phyloP scores from a whole-genome alignment of 1,140 invertebrate species.

The Doryteuthis pealeii region DNA sequence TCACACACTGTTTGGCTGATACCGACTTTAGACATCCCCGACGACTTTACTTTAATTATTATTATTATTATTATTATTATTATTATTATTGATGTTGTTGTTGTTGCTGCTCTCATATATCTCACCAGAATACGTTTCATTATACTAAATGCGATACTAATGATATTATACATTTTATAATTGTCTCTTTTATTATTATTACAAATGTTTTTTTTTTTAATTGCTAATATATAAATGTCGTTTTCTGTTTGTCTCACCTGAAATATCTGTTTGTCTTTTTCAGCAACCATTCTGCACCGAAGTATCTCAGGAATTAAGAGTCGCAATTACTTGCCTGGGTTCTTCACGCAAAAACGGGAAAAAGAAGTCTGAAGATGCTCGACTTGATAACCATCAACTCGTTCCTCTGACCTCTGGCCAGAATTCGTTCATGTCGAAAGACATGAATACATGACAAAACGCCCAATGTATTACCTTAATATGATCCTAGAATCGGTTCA shows the following conservation, averaged over 20 bases:
- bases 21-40: no score
- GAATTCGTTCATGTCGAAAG: slow-evolving; percentile 34
- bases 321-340: slow-evolving; percentile 85
- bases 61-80: no score
- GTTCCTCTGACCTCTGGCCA: slow-evolving; percentile 38
- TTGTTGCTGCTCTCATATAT: no score
- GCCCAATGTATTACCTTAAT: slow-evolving; percentile 8
- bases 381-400: slow-evolving; percentile 52
- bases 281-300: slow-evolving; percentile 90
- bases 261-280: slow-evolving; percentile 29
- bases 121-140: no score
- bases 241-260: neutral
- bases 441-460: slow-evolving; percentile 37
- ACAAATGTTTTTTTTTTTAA: no score
- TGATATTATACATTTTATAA: no score
- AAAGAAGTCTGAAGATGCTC: slow-evolving; percentile 36
- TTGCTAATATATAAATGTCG: no score
- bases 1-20: no score
- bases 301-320: slow-evolving; percentile 91
- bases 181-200: no score
- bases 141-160: no score
- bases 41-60: no score
- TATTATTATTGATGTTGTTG: no score
- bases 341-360: slow-evolving; percentile 61
- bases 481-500: slow-evolving; percentile 12